Conservation (phyloP, 1,140 invertebrate genomes). For the Pissodes strobi region DNA sequence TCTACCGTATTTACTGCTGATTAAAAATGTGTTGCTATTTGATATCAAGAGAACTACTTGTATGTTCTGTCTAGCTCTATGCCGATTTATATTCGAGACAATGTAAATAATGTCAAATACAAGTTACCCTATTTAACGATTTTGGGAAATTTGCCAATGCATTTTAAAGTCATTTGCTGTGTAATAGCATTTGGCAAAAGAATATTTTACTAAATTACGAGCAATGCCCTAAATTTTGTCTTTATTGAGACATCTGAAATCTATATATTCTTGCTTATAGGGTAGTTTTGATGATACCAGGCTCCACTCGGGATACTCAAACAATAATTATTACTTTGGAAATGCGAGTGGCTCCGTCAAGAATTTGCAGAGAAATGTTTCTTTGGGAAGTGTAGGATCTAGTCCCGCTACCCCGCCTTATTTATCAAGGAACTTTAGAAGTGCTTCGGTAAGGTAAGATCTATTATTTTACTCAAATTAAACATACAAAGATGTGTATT, state of each 20-base stretch:
- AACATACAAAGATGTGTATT: too few relatives aligned
- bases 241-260: slow-evolving; percentile 6
- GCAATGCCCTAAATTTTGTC: slow-evolving; percentile 1
- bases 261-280: slow-evolving; percentile 29
- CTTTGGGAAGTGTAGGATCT: slow-evolving; percentile 37
- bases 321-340: slow-evolving; percentile 5
- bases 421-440: slow-evolving; percentile 39
- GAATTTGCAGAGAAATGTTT: slow-evolving; percentile 40
- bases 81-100: too few relatives aligned
- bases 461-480: not conserved
- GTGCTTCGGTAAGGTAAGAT: slow-evolving; percentile 48
- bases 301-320: slow-evolving; percentile 25
- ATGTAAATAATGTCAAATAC: too few relatives aligned
- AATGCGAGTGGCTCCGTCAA: slow-evolving; percentile 30
- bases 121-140: slow-evolving; percentile 1
- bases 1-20: too few relatives aligned
- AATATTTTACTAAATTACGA: not conserved
- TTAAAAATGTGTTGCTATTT: too few relatives aligned
- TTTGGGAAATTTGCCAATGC: not conserved
- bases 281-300: slow-evolving; percentile 45
- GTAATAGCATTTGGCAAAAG: slow-evolving; percentile 1
- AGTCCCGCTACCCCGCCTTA: slow-evolving; percentile 38
- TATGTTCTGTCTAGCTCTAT: too few relatives aligned
- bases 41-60: too few relatives aligned
- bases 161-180: too few relatives aligned